Evolutionary conservation across 1,140 invertebrate species (phyloP), one percentile per base, ranked within the genome.

Genomic region (Antheraea mylitta): DNA sequence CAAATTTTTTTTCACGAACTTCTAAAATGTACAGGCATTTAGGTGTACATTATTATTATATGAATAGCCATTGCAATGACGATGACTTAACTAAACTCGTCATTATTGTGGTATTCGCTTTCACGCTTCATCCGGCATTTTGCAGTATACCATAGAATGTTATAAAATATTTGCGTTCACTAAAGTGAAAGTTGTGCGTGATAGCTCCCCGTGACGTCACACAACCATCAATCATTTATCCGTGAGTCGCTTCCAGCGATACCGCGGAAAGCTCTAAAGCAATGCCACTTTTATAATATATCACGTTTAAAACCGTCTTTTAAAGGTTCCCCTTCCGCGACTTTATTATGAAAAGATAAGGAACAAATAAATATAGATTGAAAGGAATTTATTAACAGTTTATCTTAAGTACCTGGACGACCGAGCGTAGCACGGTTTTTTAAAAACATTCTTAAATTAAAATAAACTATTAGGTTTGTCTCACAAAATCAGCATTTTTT

Each of bases 141-240:
- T 18, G 18, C n/a, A 7, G 18, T 19, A 2, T 60, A n/a, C 60
- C n/a, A 22, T 36, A 61, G n/a, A 30, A 61, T 61, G 11, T 36
- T 77, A 78, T 86, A 81, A 86, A 85, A 86, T 82, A 81, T 89
- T 85, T 86, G 79, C 81, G 65, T 59, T 78, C 78, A 68, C 30
- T 69, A 45, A 81, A 85, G 84, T 86, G 79, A 86, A 84, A 84
- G 79, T 81, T 81, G 70, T 72, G 72, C 77, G 72, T 82, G 82
- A 82, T 82, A 85, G 78, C 82, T 67, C 71, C 58, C 69, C 68
- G 78, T 77, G 80, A 81, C 78, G 77, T 66, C 70, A 66, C 73
- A 42, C 62, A 48, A 73, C 82, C 83, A 90, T 91, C 89, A 89
- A 91, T 91, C 89, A 91, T 91, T 91, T 89, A 91, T 90, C 86